Evolutionary conservation across 2,888 invertebrate genomes (phyloP).

Genomic region (Junonia oenone): DNA sequence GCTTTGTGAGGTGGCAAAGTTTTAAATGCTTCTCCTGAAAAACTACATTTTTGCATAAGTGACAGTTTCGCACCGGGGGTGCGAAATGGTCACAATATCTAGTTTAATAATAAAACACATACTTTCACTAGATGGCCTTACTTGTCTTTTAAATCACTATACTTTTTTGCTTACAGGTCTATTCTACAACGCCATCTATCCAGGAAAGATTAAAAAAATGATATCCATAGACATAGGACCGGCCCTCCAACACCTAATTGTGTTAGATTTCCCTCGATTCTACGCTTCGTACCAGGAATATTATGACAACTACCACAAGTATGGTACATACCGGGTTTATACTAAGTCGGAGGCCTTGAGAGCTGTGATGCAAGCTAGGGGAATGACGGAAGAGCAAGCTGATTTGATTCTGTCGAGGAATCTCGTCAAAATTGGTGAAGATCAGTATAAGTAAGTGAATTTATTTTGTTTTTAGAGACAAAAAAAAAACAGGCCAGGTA

Average conservation of each 20-base stretch:
- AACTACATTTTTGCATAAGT: no score
- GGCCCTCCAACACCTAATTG: slow-evolving; percentile 42
- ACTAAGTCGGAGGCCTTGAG: slow-evolving; percentile 49
- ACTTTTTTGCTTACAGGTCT: no score
- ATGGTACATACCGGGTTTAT: slow-evolving; percentile 38
- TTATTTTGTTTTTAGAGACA: neutral
- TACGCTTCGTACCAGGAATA: slow-evolving; percentile 48
- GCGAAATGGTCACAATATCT: no score
- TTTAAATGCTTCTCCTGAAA: no score
- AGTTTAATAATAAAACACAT: no score
- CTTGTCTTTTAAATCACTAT: no score
- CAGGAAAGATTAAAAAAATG: slow-evolving; percentile 61
- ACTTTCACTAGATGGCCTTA: no score
- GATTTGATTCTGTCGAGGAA: slow-evolving; percentile 67
- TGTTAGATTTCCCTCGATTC: slow-evolving; percentile 38
- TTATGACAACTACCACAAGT: slow-evolving; percentile 50
- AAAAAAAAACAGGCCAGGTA: no score
- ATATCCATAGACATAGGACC: slow-evolving; percentile 53
- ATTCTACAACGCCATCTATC: slow-evolving; percentile 64
- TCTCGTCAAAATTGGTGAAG: slow-evolving; percentile 53
- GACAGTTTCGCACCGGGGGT: no score
- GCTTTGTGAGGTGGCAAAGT: no score
- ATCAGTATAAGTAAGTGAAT: slow-evolving; percentile 56
- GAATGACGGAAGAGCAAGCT: slow-evolving; percentile 63
- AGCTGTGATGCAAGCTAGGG: slow-evolving; percentile 60